Evolutionary conservation across 2,888 invertebrate species (phyloP), one percentile per base, ranked within the genome.

Genomic region (Trichacis sp.): DNA sequence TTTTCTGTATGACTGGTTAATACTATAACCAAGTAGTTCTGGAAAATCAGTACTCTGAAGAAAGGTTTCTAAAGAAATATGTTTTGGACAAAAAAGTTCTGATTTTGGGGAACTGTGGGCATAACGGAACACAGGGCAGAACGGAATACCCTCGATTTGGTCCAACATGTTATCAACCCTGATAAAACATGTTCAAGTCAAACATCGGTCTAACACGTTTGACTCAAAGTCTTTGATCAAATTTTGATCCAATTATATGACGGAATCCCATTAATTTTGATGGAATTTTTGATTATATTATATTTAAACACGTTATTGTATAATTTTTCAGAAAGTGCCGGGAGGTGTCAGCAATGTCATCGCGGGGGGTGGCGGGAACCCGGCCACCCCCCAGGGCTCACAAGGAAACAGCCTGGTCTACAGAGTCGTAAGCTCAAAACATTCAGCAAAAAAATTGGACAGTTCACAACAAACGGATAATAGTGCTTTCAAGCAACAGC

Each of bases 381-480:
- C 80, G 73, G 81, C 82, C 82, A 81, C 81, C 82, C 82, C 82
- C 82, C 82, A 79, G 76, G 80, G 80, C 71, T 74, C 77, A 66
- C 82, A 81, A 71, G 73, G 76, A 52, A 80, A 79, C 68, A 80
- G 79, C 71, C 73, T 80, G 57, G 81, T 82, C 60, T 84, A 85
- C 76, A 78, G 82, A 14, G 82, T 82, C 45, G 82, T 82, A 51
- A 80, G 77, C 57, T 81, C 82, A 6, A 75, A 81, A 49, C 82
- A 81, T 65, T 78, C 79, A 1, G 80, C 81, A 18, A 82, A 82
- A 73, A 88, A 88, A 71, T 84, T 87, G 8, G 87, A 87, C 75
- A 87, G 86, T 68, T 85, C 86, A 11, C 87, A 87, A 71, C 87
- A 87, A 74, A 87, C 87, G 1, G 87, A 87, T 52, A 85, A 80